Evolutionary conservation across 2,113 vertebrate genomes (phyloP).

Genomic region (Perca fluviatilis): DNA sequence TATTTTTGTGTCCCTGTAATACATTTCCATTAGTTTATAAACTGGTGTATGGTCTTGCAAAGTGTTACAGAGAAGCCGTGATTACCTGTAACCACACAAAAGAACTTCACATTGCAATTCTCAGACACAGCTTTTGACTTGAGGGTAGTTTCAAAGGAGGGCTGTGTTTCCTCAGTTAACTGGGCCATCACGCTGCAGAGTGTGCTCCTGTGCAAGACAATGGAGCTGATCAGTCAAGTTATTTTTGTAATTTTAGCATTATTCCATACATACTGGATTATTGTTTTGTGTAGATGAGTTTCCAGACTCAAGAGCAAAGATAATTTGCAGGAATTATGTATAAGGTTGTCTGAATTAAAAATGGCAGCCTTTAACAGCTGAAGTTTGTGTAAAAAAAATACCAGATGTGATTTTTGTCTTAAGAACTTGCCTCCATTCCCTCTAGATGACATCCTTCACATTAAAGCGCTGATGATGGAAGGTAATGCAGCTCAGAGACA

Average conservation of each 20-base stretch:
- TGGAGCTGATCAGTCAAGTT: slow-evolving; percentile 1
- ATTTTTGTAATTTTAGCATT: not conserved
- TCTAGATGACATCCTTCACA: not conserved
- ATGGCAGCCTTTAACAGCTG: not conserved
- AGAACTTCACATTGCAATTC: slow-evolving; percentile 92
- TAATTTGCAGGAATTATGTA: not conserved
- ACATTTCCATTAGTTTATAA: not conserved
- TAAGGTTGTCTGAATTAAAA: not conserved
- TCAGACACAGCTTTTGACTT: slow-evolving; percentile 95
- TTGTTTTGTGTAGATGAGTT: not conserved
- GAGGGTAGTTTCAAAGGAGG: slow-evolving; percentile 92
- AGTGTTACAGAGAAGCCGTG: not conserved
- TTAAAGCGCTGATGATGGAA: not conserved
- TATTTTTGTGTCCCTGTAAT: not conserved
- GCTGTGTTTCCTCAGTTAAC: slow-evolving; percentile 96
- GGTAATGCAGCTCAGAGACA: not conserved
- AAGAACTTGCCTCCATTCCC: not conserved
- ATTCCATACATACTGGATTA: not conserved
- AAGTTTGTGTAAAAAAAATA: not conserved
- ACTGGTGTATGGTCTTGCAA: not conserved
- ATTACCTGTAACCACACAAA: slow-evolving; percentile 95
- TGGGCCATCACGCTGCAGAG: slow-evolving; percentile 96
- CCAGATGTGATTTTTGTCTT: not conserved
- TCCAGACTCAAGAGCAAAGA: not conserved
- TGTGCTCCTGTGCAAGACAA: slow-evolving; percentile 89